Conservation (phyloP, 1,140 invertebrate species). For the Zaprionus inermis region DNA sequence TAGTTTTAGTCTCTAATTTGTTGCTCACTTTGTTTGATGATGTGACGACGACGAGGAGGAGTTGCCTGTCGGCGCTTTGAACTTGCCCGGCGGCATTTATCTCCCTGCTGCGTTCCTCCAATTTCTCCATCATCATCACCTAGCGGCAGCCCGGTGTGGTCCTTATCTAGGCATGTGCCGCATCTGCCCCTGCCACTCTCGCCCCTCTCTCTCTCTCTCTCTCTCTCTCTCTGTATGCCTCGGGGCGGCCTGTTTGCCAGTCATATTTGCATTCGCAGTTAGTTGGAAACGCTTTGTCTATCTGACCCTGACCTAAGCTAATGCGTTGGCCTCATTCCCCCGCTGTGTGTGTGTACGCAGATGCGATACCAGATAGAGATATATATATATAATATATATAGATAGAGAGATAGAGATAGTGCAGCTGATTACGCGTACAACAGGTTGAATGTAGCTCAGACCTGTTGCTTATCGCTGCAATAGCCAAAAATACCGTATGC, state of each 20-base stretch:
- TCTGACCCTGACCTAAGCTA: conserved; percentile 44
- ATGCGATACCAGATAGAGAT: conserved; percentile 1
- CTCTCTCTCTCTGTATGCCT: not conserved
- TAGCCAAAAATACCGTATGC: too few species aligned
- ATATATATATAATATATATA: not conserved
- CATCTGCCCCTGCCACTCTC: conserved; percentile 1
- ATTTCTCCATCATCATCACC: conserved; percentile 30
- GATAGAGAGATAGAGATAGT: not conserved
- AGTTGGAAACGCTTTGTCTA: conserved; percentile 30
- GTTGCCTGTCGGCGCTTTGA: conserved; percentile 50
- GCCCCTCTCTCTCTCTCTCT: not conserved
- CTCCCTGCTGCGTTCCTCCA: conserved; percentile 1
- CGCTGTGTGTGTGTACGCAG: not conserved
- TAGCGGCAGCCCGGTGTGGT: conserved; percentile 51
- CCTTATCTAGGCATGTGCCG: conserved; percentile 66
- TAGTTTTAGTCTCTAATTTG: conserved; percentile 66
- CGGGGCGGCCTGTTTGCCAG: conserved; percentile 29
- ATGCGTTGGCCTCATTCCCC: conserved; percentile 7
- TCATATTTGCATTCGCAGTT: conserved; percentile 57
- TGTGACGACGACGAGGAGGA: conserved; percentile 49
- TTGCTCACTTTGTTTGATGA: conserved; percentile 71
- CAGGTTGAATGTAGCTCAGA: conserved; percentile 13
- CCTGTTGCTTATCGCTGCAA: conserved; percentile 3
- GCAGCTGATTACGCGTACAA: conserved; percentile 3
- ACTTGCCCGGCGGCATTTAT: conserved; percentile 46